Percentiles rank a stretch among this genome's conserved stretches.
phyloP scores from a whole-genome alignment of 2,797 vertebrate species.

The Sebastes vulpes region DNA sequence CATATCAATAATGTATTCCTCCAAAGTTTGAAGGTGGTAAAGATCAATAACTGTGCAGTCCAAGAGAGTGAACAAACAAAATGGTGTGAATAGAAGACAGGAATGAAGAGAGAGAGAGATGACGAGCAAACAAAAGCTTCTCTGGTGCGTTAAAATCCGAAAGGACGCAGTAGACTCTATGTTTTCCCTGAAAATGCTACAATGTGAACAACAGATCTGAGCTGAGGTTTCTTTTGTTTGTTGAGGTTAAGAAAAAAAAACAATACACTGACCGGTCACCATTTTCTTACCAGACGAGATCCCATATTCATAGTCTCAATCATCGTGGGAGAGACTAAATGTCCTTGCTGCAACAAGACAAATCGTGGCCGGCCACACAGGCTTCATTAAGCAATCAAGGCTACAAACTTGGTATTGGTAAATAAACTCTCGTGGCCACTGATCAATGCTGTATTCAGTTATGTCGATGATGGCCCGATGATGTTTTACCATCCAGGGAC shows the following conservation, averaged over 20 bases:
- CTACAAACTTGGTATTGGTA: background rate
- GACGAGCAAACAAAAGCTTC: no score
- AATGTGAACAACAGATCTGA: no score
- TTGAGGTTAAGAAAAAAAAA: background rate
- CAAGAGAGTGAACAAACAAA: background rate
- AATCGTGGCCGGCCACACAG: background rate
- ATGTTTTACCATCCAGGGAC: background rate
- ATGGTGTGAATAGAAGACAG: background rate
- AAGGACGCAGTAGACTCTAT: no score
- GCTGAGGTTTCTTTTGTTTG: no score
- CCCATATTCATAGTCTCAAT: background rate
- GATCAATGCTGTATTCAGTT: background rate
- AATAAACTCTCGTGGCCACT: background rate
- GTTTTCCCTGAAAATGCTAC: no score
- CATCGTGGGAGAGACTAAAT: background rate
- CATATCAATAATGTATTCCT: background rate
- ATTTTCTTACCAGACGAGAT: background rate
- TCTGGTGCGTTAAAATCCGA: no score
- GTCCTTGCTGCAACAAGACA: background rate
- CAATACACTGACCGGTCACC: no score
- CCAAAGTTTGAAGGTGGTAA: background rate
- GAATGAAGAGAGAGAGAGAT: background rate
- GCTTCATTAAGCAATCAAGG: fast-evolving
- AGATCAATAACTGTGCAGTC: background rate
- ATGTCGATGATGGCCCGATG: background rate